Conservation (phyloP, 2,888 invertebrate species). For the Sarcophaga caerulescens region DNA sequence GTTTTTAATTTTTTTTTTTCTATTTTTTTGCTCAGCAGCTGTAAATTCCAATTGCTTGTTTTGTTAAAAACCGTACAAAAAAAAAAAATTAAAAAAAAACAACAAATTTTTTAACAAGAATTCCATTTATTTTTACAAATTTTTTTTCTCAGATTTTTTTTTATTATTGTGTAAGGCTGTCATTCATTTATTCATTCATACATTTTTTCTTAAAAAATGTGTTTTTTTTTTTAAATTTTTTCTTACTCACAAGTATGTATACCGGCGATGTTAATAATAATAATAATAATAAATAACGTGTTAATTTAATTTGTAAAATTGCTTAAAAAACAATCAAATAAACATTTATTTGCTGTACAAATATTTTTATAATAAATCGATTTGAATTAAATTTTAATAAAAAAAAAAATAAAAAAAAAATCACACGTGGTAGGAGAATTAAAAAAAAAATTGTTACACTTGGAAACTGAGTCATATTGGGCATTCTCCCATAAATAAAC, state of each 20-base stretch:
- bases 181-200: slow-evolving; percentile 30
- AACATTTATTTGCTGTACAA: neutral
- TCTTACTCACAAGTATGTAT: neutral
- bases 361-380: neutral
- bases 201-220: slow-evolving; percentile 2
- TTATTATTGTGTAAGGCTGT: neutral
- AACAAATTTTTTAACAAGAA: slow-evolving; percentile 24
- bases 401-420: neutral
- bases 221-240: slow-evolving; percentile 14
- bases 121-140: slow-evolving; percentile 11
- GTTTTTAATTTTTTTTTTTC: neutral
- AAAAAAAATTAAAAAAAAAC: neutral
- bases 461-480: too few relatives aligned
- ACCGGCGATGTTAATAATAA: neutral
- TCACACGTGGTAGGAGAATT: neutral
- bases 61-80: neutral
- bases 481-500: too few relatives aligned
- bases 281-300: slow-evolving; percentile 30
- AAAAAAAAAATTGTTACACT: neutral
- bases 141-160: slow-evolving; percentile 12
- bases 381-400: neutral
- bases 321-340: neutral
- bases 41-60: slow-evolving; percentile 48
- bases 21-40: slow-evolving; percentile 56
- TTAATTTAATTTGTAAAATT: slow-evolving; percentile 45